Percentiles rank a stretch among this genome's conserved stretches.
These are phyloP conservation scores for Smithornis capensis DNA, from an alignment of 2,113 vertebrate genomes.

Conservation along the genomic window DNA sequence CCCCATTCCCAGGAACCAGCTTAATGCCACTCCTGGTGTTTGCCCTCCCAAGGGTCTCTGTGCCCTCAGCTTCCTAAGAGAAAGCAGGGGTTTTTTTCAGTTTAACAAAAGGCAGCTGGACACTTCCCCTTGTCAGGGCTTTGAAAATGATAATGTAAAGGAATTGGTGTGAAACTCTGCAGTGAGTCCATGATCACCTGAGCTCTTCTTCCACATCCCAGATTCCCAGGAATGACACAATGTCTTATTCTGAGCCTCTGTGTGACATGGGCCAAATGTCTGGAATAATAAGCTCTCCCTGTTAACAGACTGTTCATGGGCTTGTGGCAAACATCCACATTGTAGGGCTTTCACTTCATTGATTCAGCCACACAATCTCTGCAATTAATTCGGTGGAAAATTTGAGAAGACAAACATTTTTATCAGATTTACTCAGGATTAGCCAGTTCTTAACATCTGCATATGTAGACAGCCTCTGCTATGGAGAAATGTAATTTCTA, in stretches of 20 bases:
- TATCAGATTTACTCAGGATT: not conserved
- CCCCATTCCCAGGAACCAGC: not conserved
- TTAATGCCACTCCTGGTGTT: too few relatives aligned
- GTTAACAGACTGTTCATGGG: not conserved
- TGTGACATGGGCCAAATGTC: not conserved
- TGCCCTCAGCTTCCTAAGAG: not conserved
- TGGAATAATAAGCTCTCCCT: not conserved
- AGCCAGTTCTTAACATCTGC: conserved; percentile 12
- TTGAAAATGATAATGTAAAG: not conserved
- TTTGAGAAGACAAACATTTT: not conserved
- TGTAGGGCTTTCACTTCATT: not conserved
- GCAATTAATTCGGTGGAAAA: not conserved
- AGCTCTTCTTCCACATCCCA: not conserved
- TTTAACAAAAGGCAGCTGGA: not conserved
- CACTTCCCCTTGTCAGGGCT: not conserved
- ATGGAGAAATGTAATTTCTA: not conserved
- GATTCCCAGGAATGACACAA: not conserved
- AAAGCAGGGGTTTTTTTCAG: not conserved
- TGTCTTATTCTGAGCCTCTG: not conserved
- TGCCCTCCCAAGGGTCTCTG: not conserved
- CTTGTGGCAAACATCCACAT: not conserved
- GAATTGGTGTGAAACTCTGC: not conserved
- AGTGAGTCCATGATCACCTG: not conserved
- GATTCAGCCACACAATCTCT: not conserved
- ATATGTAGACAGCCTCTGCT: not conserved